Base-by-base conservation (phyloP, 2,888 invertebrate genomes). In the Thecocarcelia acutangulata region DNA sequence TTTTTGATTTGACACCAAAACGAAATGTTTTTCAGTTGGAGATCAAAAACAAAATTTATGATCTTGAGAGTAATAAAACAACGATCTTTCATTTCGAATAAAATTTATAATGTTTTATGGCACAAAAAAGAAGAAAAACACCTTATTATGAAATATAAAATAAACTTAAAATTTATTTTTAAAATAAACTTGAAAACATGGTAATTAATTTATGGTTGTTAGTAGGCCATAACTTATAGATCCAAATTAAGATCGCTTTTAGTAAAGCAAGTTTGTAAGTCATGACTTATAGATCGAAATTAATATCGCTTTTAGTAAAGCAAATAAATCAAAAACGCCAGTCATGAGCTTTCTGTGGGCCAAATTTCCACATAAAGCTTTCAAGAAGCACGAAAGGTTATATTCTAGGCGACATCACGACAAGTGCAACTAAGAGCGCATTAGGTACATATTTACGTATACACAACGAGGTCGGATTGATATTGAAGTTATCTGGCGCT, bases 171-270 rank as follows among this genome's bases (percentile, higher is more conserved):
- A 68, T 68, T 76, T 76, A 61, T 76, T 66, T 68, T 68, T 52
- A 61, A 61, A 76, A 52, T 76, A 76, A 76, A 76, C 75, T 76
- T 68, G 68, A 76, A 68, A 68, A 52, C 75, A 24, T 3, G n/a
- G n/a, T 6, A 76, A 76, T 59, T 52, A 76, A 64, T 58, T 64
- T 77, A 77, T 70, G 81, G 72, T 58, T 46, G 40, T 68, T 76
- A 76, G 75, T 76, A 68, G 75, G 58, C 33, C 63, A 77, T 82
- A 74, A 78, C 64, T 82, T 77, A 74, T 78, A 12, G 48, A 54
- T 33, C 19, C 52, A 21, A n/a, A 28, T 40, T 19, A 50, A 66
- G 64, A 37, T 48, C 50, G 15, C 37, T 54, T 15, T 21, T 17
- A n/a, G 11, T 3, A 21, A 40, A n/a, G 13, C 42, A 37, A 21